phyloP scores from a whole-genome alignment of 2,888 invertebrate species.

The Diabrotica balteata region DNA sequence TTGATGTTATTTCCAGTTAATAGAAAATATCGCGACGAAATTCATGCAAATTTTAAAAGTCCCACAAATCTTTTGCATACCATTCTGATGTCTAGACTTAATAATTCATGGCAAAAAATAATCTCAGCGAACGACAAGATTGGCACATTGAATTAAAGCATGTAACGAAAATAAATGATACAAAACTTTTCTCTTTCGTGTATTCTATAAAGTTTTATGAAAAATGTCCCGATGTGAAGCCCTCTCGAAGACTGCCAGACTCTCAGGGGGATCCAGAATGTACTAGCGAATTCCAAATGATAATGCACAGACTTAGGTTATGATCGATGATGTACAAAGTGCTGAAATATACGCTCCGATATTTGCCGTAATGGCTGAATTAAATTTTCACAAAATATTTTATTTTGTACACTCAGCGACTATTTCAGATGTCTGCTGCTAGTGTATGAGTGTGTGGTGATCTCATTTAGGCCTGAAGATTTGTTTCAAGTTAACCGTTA shows the following conservation, averaged over 20 bases:
- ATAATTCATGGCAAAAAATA: constrained; percentile 23
- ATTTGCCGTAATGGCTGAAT: no score
- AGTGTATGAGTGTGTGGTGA: no score
- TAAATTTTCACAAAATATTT: no score
- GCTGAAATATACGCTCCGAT: no score
- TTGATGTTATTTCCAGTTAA: no score
- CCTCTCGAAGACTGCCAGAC: constrained; percentile 2
- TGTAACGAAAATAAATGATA: constrained; percentile 5
- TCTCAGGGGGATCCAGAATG: not conserved
- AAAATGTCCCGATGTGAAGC: constrained; percentile 6
- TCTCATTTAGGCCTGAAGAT: no score
- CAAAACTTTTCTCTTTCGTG: constrained; percentile 5
- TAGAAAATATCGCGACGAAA: no score
- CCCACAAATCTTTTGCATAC: not conserved
- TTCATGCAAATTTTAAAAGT: no score
- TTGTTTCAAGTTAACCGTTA: no score
- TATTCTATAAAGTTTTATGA: constrained; percentile 11
- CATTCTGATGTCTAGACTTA: constrained; percentile 11
- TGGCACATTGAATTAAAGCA: constrained; percentile 10
- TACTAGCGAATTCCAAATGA: constrained; percentile 2
- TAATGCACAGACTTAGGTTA: not conserved
- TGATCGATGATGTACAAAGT: no score
- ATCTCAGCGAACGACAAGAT: constrained; percentile 26
- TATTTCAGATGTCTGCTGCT: no score
- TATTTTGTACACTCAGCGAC: no score